phyloP scores from a whole-genome alignment of 2,113 vertebrate species.

The Mesoclemmys tuberculata region DNA sequence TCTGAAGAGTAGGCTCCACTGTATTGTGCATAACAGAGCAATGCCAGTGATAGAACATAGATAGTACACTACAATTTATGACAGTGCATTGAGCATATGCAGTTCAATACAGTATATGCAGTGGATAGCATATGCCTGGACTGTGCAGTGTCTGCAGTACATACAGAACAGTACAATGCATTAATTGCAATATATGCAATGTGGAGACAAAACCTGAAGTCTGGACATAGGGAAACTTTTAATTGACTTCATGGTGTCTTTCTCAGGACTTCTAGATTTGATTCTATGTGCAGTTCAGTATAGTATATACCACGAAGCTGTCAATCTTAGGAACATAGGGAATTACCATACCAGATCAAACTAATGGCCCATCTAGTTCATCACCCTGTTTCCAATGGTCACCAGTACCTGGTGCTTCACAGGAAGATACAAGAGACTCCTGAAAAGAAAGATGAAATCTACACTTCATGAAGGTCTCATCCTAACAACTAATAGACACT shows the following conservation, averaged over 20 bases:
- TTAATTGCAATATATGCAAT: not conserved
- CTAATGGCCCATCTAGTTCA: not conserved
- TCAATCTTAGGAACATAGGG: not conserved
- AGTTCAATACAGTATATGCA: not conserved
- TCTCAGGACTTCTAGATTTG: not conserved
- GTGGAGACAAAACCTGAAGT: not conserved
- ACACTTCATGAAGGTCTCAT: not conserved
- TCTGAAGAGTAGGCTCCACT: not conserved
- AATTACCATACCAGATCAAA: not conserved
- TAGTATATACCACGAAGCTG: not conserved
- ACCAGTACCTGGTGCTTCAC: not conserved
- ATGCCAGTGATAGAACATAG: not conserved
- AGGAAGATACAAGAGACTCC: not conserved
- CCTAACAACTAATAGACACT: not conserved
- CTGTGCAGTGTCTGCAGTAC: not conserved
- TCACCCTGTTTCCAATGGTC: not conserved
- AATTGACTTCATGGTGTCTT: not conserved
- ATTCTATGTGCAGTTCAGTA: not conserved
- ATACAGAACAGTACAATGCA: not conserved
- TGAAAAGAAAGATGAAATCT: not conserved
- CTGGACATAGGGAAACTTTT: not conserved
- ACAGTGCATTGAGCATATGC: not conserved
- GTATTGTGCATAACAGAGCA: not conserved
- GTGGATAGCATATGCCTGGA: not conserved
- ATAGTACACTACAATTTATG: not conserved